Conservation (phyloP, 2,113 vertebrate genomes). For the Aegotheles bennettii region DNA sequence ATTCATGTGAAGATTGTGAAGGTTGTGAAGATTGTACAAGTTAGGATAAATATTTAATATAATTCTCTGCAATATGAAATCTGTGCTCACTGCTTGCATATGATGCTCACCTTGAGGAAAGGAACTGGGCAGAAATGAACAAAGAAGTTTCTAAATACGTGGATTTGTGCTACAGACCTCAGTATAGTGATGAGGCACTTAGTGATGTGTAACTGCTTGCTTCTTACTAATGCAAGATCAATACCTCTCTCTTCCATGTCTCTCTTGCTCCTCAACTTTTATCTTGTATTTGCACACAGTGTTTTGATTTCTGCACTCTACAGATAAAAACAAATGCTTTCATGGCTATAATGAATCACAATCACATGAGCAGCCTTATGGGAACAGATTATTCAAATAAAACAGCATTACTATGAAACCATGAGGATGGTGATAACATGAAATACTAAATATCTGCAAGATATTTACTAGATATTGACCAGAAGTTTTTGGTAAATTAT, state of each 20-base stretch:
- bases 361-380: neutral
- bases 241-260: neutral
- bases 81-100: neutral
- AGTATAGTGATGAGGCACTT: neutral
- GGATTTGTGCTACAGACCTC: neutral
- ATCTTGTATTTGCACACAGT: neutral
- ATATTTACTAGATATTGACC: neutral
- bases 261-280: neutral
- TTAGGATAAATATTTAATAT: neutral
- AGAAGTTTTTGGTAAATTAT: neutral
- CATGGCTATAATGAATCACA: neutral
- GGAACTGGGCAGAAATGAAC: neutral
- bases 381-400: neutral
- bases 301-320: constrained; percentile 1
- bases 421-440: neutral
- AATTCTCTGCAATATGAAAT: neutral
- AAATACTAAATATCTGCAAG: neutral
- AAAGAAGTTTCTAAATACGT: neutral
- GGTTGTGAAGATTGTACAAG: neutral
- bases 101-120: neutral
- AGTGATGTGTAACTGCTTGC: neutral
- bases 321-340: constrained; percentile 1
- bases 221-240: neutral
- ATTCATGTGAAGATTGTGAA: neutral
- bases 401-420: neutral